Base-by-base conservation (phyloP, 2,113 vertebrate genomes). In the Tapirus terrestris region DNA sequence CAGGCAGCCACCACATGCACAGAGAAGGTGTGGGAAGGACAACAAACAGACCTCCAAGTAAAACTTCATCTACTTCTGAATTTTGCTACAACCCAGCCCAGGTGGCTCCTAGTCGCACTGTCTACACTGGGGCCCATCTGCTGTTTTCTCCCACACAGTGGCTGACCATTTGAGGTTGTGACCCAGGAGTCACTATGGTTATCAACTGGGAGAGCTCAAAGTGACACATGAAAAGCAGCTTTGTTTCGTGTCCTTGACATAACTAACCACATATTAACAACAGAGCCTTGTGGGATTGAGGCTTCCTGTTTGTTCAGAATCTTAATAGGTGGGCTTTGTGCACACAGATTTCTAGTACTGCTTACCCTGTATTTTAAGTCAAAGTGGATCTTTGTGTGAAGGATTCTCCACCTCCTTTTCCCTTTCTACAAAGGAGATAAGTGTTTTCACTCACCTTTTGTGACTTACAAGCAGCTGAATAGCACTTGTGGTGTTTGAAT, bases 191-290 rank as follows among this genome's bases (percentile, higher is more conserved):
- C 83, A 1, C 94, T 27, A 43, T 79, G 90, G 96, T 73, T 96
- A 81, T 95, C 94, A 67, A 89, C 92, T 86, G 89, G 91, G 92
- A 96, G 95, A 97, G 97, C 95, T 98, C 96, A 97, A 36, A 95
- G 75, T 97, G 97, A 58, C 97, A 91, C 98, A 43, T 97, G 97
- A 98, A 98, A 98, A 97, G 84, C 89, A 96, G 96, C 90, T 98
- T 98, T 98, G 96, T 99, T 98, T 97, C 61, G 95, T 94, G 98
- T 98, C 99, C 99, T 98, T 99, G 99, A 98, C 98, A 98, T 97
- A 98, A 98, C 94, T 98, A 98, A 95, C 97, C 96, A 93, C 97
- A 95, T 97, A 83, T 97, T 98, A 98, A 97, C 16, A 11, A 80
- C 63, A 79, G 86, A 58, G 83, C 48, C 98, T 97, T 94, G 98